Conservation (phyloP, 2,113 vertebrate genomes). For the Ptilonorhynchus violaceus region DNA sequence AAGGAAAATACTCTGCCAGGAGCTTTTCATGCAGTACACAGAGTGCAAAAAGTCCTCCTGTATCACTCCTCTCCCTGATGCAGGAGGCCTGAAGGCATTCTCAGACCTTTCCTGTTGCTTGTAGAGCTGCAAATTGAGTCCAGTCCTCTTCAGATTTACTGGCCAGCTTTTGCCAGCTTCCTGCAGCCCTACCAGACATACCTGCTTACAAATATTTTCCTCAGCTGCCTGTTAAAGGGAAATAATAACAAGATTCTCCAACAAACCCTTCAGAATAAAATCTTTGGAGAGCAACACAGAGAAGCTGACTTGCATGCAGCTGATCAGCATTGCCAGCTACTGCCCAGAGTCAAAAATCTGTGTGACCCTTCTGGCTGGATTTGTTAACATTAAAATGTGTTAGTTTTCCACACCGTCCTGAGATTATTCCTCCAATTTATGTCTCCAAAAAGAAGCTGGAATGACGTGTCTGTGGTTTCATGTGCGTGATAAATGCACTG, state of each 20-base stretch:
- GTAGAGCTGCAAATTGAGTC: not conserved
- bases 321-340: not conserved
- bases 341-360: not conserved
- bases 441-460: not conserved
- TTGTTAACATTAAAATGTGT: not conserved
- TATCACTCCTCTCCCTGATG: fast-evolving
- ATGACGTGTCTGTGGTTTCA: not conserved
- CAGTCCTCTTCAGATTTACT: not conserved
- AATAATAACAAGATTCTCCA: not conserved
- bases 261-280: not conserved
- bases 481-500: not conserved
- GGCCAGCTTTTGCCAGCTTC: not conserved
- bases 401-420: not conserved
- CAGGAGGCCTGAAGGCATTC: not conserved
- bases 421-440: not conserved
- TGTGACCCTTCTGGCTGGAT: not conserved
- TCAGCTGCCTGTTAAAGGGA: not conserved
- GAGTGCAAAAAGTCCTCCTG: not conserved
- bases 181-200: not conserved
- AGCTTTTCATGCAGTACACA: not conserved
- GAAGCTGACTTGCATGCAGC: not conserved
- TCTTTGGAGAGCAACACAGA: not conserved
- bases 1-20: not conserved
- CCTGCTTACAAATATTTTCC: not conserved
- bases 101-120: not conserved